Evolutionary conservation across 2,888 invertebrate species (phyloP).

Genomic region (Hypolimnas misippus): DNA sequence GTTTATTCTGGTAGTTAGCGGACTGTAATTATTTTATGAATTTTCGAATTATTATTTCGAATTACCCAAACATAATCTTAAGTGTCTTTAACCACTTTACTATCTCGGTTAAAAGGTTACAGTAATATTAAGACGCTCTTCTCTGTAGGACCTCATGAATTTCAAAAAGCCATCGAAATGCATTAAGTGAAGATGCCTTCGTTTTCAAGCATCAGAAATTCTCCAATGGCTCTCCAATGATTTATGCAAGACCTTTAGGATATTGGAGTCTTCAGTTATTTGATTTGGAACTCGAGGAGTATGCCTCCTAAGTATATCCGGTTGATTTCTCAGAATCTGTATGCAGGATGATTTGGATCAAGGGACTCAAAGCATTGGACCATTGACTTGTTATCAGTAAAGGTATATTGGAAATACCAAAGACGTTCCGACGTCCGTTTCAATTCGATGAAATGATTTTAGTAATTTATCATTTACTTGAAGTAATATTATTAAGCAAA

Average conservation of each 20-base stretch:
- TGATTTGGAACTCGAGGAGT: slow-evolving; percentile 33
- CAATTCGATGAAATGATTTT: background rate
- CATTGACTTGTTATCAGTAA: background rate
- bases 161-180: slow-evolving; percentile 53
- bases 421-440: background rate
- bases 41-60: background rate
- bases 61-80: slow-evolving; percentile 1
- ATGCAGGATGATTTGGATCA: background rate
- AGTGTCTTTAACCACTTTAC: background rate
- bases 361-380: background rate
- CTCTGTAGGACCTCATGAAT: slow-evolving; percentile 50
- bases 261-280: slow-evolving; percentile 41
- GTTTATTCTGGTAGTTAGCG: too few relatives aligned
- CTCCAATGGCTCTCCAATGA: slow-evolving; percentile 47
- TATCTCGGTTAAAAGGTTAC: slow-evolving; percentile 28
- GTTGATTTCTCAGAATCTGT: slow-evolving; percentile 25
- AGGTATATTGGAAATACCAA: background rate
- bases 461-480: too few relatives aligned
- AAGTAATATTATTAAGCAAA: too few relatives aligned
- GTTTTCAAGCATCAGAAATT: slow-evolving; percentile 47
- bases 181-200: slow-evolving; percentile 47
- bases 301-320: slow-evolving; percentile 27
- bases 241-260: slow-evolving; percentile 48
- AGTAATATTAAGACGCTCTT: slow-evolving; percentile 48
- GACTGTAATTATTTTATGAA: background rate